phyloP scores from a whole-genome alignment of 2,797 vertebrate genomes.

The Propithecus perrieri region DNA sequence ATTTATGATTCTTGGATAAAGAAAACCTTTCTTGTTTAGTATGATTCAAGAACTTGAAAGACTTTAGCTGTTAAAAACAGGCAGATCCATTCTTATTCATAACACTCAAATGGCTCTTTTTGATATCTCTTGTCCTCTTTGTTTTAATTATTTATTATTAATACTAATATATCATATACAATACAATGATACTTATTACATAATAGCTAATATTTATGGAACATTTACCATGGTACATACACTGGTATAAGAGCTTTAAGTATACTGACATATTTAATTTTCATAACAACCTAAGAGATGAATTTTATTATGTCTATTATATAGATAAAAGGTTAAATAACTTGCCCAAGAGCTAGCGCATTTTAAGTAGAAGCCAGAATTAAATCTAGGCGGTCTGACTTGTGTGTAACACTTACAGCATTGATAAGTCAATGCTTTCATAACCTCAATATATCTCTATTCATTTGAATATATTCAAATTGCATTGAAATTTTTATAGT shows the following conservation, averaged over 20 bases:
- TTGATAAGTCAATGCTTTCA: constrained; percentile 31
- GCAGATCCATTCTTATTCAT: neutral
- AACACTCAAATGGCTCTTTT: constrained; percentile 42
- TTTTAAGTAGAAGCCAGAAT: constrained; percentile 47
- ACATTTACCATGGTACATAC: neutral
- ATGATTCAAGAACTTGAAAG: constrained; percentile 48
- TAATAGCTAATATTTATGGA: constrained; percentile 34
- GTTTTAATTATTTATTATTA: constrained; percentile 53
- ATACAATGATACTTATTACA: neutral
- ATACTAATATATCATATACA: neutral
- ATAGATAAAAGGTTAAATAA: constrained; percentile 62
- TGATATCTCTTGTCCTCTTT: neutral
- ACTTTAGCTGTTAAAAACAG: neutral
- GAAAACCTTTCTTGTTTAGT: constrained; percentile 2
- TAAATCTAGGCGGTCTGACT: neutral
- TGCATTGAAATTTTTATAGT: neutral
- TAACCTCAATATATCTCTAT: neutral
- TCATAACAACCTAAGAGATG: constrained; percentile 27
- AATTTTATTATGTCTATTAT: constrained; percentile 64
- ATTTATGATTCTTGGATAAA: neutral
- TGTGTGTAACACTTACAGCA: neutral
- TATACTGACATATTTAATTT: constrained; percentile 54
- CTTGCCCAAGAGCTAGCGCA: constrained; percentile 9
- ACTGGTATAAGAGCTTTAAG: constrained; percentile 28
- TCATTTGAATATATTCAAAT: constrained; percentile 46